A percentile compares a stretch with the other conserved stretches of the same genome.
Evolutionary conservation across 2,113 vertebrate genomes (phyloP).

Genomic region (Colius striatus): DNA sequence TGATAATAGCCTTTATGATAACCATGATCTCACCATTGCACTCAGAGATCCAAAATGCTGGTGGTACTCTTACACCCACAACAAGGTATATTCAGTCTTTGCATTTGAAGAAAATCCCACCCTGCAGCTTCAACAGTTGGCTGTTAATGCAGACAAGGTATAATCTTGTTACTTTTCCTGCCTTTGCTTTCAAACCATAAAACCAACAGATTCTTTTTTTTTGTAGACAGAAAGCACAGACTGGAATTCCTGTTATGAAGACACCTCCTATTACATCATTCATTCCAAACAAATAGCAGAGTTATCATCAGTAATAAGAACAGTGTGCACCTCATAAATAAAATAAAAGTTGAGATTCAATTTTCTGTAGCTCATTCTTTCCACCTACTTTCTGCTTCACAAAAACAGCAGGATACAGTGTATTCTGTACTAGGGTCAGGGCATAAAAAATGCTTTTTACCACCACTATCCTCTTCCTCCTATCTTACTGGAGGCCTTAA

Average conservation of each 20-base stretch:
- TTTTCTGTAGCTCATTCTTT: neutral
- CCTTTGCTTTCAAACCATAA: neutral
- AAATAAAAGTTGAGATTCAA: neutral
- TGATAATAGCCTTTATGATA: slow-evolving; percentile 6
- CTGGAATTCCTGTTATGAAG: neutral
- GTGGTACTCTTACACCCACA: neutral
- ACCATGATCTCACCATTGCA: neutral
- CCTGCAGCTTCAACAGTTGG: neutral
- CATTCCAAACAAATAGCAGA: neutral
- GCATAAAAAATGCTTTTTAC: neutral
- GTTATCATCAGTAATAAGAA: neutral
- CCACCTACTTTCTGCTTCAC: neutral
- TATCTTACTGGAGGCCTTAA: neutral
- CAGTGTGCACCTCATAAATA: neutral
- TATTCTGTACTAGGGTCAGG: neutral
- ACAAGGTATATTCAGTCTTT: neutral
- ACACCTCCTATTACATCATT: neutral
- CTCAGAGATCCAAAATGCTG: slow-evolving; percentile 1
- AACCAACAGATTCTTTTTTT: neutral
- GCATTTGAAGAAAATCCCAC: neutral
- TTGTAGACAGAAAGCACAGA: neutral
- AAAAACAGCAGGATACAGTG: neutral
- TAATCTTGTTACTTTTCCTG: neutral
- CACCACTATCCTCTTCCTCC: neutral
- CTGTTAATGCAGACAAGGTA: neutral